Conservation (phyloP, 2,113 vertebrate genomes). For the Struthio camelus region DNA sequence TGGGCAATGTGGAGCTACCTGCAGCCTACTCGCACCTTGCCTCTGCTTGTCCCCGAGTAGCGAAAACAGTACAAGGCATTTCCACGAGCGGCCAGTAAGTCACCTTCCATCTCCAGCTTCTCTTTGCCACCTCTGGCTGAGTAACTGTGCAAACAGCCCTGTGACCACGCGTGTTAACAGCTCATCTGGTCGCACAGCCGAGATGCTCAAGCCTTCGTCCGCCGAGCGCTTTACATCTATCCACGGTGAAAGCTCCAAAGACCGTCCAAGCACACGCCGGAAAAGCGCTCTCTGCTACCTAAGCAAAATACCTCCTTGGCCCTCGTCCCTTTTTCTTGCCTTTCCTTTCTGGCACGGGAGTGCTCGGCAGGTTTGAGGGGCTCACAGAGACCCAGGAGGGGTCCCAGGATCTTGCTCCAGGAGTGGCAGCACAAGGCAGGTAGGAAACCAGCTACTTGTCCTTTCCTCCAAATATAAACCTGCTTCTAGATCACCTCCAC, state of each 20-base stretch:
- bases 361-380: accelerated
- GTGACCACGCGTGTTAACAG: background rate
- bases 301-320: background rate
- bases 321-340: background rate
- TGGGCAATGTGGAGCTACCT: constrained; percentile 39
- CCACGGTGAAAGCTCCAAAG: background rate
- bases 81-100: background rate
- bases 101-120: background rate
- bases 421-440: accelerated
- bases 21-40: background rate
- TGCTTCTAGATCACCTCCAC: background rate
- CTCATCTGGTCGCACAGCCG: background rate
- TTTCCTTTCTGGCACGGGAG: background rate
- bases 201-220: background rate
- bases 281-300: background rate
- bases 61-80: background rate
- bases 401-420: background rate
- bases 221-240: accelerated
- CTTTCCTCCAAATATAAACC: background rate
- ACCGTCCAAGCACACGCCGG: too few species aligned
- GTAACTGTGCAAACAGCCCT: background rate
- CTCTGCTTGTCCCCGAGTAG: constrained; percentile 8
- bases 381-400: background rate
- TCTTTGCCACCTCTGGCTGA: background rate
- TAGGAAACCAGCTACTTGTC: background rate